A percentile compares a stretch with the other conserved stretches of the same genome.
phyloP scores from a whole-genome alignment of 2,113 vertebrate species.

The Phrynosoma blainvillii region DNA sequence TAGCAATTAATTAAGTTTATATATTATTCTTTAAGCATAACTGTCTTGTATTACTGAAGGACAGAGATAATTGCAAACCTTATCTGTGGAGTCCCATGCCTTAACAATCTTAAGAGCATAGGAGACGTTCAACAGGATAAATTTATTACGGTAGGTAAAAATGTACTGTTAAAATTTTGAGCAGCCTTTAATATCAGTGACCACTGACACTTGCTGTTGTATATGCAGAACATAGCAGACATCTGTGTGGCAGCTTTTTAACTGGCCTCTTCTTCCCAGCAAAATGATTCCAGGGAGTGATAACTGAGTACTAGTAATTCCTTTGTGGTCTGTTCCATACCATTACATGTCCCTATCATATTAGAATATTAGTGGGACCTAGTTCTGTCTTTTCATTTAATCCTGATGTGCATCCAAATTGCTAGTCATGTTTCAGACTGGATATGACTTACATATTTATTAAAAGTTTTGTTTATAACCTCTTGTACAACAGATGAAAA shows the following conservation, averaged over 20 bases:
- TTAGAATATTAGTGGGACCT: too few species aligned
- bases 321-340: background rate
- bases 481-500: too few species aligned
- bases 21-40: constrained; percentile 16
- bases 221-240: background rate
- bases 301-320: background rate
- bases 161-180: constrained; percentile 6
- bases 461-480: too few species aligned
- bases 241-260: background rate
- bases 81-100: constrained; percentile 1
- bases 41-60: background rate
- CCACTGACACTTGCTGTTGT: background rate
- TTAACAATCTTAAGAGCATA: constrained; percentile 26
- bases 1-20: constrained; percentile 11
- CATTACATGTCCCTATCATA: background rate
- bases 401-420: background rate
- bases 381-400: background rate
- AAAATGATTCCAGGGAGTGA: background rate
- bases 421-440: too few species aligned
- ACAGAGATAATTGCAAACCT: constrained; percentile 11
- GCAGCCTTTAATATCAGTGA: background rate
- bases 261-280: background rate
- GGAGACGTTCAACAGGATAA: background rate
- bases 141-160: background rate
- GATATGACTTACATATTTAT: too few species aligned